Base-by-base conservation (phyloP, 2,888 invertebrate species). In the Chaetogeoica ovagalla region DNA sequence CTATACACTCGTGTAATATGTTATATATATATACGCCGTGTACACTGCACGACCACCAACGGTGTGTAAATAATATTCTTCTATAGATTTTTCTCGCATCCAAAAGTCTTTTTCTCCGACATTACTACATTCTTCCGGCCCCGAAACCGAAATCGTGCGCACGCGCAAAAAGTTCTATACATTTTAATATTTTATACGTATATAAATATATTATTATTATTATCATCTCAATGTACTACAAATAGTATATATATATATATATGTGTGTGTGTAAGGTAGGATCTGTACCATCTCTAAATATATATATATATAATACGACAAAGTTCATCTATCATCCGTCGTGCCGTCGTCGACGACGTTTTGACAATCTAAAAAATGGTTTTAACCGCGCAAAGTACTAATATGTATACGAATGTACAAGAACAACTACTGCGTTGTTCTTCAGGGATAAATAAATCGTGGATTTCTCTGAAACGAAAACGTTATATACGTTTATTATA, bases 351-450 rank as follows among this genome's bases (percentile, higher is more conserved):
- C 39, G 39, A n/a, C n/a, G 39, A 39, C 57, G 57, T 57, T 71
- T 59, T 59, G 70, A 71, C 70, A 71, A 71, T 59, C 37, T n/a
- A 39, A 57, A 71, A 59, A 71, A 71, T 39, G 21, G 57, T 59
- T 39, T 70, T 69, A 30, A 52, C 55, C 21, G 0, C 70, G 13
- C 5, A 23, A 30, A 13, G 6, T 19, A 6, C 3, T 30, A 30
- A 30, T 30, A 30, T 30, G 30, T 30, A 30, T 30, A 30, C 30
- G 30, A 30, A 30, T 30, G 30, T 30, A 30, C 30, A 2, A 1
- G 30, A 2, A 30, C 4, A 7, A 13, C 4, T 7, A 17, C 48
- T 48, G 17, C 6, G 48, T 21, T 37, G n/a, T 63, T n/a, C n/a
- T 63, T n/a, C n/a, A 11, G 19, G 37, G 37, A 19, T 52, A 8